phyloP scores from a whole-genome alignment of 1,140 invertebrate genomes.

The Eueides isabella region DNA sequence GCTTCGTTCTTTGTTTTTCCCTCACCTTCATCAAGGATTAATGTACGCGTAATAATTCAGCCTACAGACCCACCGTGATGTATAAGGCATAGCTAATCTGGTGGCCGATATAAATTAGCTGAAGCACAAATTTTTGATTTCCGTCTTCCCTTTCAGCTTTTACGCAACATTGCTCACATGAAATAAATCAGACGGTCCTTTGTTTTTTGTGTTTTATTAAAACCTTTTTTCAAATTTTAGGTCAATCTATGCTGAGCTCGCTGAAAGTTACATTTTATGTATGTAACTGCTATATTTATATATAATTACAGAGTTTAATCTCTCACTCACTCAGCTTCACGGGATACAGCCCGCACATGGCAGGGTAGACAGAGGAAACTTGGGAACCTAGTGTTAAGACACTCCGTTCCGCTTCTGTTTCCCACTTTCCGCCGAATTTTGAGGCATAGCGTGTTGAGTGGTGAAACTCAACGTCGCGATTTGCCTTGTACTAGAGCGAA shows the following conservation, averaged over 20 bases:
- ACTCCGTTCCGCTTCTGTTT: too few relatives aligned
- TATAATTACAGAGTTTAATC: too few relatives aligned
- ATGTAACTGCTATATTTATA: neutral
- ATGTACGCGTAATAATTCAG: constrained; percentile 21
- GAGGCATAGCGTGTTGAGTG: too few relatives aligned
- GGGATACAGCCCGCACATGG: too few relatives aligned
- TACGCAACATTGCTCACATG: neutral
- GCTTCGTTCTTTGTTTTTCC: constrained; percentile 14
- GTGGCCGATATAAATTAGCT: constrained; percentile 24
- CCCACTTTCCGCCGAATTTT: too few relatives aligned
- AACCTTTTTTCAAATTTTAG: neutral
- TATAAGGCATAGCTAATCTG: constrained; percentile 16
- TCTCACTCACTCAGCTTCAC: too few relatives aligned
- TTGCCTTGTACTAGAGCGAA: too few relatives aligned
- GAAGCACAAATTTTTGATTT: constrained; percentile 19
- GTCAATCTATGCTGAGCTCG: neutral
- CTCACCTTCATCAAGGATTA: constrained; percentile 26
- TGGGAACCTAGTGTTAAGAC: too few relatives aligned
- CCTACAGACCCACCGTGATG: constrained; percentile 11
- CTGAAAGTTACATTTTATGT: neutral
- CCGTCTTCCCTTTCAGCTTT: constrained; percentile 16
- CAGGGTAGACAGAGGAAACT: too few relatives aligned
- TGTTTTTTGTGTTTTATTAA: neutral
- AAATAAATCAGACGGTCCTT: neutral
- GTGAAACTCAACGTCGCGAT: too few relatives aligned